Evolutionary conservation across 2,113 vertebrate genomes (phyloP).

Genomic region (Nycticryphes semicollaris): DNA sequence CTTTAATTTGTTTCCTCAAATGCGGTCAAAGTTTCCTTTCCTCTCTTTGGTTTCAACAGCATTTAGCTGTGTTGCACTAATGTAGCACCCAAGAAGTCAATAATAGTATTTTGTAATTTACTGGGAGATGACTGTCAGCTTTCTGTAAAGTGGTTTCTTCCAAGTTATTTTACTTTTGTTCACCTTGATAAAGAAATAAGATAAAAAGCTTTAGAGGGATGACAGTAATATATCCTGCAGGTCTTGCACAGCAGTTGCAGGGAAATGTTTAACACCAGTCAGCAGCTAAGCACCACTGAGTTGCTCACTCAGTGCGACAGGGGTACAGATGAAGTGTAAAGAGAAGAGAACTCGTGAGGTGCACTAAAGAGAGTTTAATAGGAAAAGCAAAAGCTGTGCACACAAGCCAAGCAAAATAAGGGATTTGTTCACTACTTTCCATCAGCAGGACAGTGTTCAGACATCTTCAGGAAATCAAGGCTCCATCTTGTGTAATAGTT

Average conservation of each 20-base stretch:
- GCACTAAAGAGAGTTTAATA: neutral
- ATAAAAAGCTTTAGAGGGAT: neutral
- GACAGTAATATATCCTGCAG: neutral
- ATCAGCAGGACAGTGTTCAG: neutral
- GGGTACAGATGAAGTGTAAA: neutral
- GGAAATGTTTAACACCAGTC: neutral
- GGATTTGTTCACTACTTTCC: neutral
- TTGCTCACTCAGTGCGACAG: accelerated
- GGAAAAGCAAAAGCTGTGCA: neutral
- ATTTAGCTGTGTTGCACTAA: neutral
- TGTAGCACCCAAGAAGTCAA: no score
- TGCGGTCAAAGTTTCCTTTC: neutral
- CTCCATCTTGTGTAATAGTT: accelerated
- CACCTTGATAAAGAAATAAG: neutral
- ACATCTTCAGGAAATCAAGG: neutral
- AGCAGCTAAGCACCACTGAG: neutral
- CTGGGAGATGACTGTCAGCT: neutral
- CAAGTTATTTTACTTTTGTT: neutral
- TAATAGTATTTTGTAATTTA: neutral
- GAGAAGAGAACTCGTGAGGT: neutral
- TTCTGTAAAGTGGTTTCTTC: neutral
- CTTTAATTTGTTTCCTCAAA: neutral
- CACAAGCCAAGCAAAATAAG: neutral
- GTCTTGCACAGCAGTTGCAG: neutral
- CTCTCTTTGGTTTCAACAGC: neutral